Percentiles rank a stretch among this genome's conserved stretches.
Evolutionary conservation across 2,797 vertebrate species (phyloP).

Genomic region (Xiphorhynchus erythropygius): DNA sequence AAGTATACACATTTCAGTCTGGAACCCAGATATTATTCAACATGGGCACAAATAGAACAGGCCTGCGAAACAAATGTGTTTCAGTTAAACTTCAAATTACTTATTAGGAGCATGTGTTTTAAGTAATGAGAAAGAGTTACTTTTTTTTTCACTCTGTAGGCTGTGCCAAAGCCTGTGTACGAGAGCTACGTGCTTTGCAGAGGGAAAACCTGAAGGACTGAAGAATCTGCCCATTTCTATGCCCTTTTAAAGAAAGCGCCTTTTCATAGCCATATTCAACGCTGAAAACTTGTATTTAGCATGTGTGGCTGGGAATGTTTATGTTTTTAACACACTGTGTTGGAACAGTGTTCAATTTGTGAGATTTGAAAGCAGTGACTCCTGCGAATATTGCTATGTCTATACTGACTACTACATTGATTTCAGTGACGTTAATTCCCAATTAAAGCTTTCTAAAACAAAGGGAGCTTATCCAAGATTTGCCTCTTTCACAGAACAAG

Average conservation of each 20-base stretch:
- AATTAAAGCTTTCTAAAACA: not conserved
- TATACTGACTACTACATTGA: not conserved
- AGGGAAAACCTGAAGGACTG: not conserved
- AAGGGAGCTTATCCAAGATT: not conserved
- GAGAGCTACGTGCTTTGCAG: slow-evolving; percentile 42
- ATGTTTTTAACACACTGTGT: not conserved
- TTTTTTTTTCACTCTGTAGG: not conserved
- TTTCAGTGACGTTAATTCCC: not conserved
- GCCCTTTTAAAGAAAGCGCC: slow-evolving; percentile 31
- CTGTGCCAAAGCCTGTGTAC: slow-evolving; percentile 6
- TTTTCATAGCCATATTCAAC: slow-evolving; percentile 40
- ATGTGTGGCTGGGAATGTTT: not conserved
- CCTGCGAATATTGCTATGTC: not conserved
- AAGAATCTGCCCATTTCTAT: not conserved
- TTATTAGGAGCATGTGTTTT: not conserved
- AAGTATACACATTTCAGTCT: not conserved
- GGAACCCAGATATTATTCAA: not conserved
- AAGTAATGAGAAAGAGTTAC: not conserved
- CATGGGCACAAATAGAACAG: not conserved
- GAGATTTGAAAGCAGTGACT: not conserved
- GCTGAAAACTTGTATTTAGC: not conserved
- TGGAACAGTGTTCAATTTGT: not conserved
- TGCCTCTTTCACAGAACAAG: not conserved
- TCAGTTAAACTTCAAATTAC: not conserved
- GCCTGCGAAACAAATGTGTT: not conserved